Conservation (phyloP, 1,140 invertebrate genomes). For the Formica selysi region DNA sequence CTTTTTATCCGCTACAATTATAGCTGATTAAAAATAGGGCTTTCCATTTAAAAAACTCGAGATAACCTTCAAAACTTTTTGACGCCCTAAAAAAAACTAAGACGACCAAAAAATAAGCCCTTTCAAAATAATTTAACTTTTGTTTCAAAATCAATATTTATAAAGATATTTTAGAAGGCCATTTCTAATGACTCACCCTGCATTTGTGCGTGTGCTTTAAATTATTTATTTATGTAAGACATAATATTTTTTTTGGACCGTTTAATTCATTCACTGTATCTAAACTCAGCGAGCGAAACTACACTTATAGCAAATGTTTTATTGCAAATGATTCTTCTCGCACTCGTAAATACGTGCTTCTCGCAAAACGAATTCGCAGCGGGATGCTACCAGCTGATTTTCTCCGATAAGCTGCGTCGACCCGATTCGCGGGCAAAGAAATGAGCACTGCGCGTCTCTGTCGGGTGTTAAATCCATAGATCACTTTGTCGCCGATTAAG, state of each 20-base stretch:
- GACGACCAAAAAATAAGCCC: too few relatives aligned
- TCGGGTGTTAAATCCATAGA: conserved; percentile 48
- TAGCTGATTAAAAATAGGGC: too few relatives aligned
- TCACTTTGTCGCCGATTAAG: conserved; percentile 60
- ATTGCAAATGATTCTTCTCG: conserved; percentile 1
- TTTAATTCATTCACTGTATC: too few relatives aligned
- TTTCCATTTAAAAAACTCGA: too few relatives aligned
- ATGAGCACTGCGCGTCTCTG: conserved; percentile 34
- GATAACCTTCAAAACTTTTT: too few relatives aligned
- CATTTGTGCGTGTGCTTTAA: neutral
- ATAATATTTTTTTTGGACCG: neutral
- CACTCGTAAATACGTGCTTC: neutral
- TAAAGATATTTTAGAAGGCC: too few relatives aligned
- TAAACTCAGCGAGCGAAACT: neutral
- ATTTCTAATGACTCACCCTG: too few relatives aligned
- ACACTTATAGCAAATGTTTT: neutral
- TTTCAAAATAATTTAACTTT: too few relatives aligned
- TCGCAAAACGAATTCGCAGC: conserved; percentile 2
- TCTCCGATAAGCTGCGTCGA: conserved; percentile 28
- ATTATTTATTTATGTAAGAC: neutral
- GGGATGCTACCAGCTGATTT: conserved; percentile 17
- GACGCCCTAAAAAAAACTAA: too few relatives aligned
- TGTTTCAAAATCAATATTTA: too few relatives aligned
- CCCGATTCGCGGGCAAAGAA: conserved; percentile 39
- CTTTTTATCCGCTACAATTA: too few relatives aligned